A percentile compares a stretch with the other conserved stretches of the same genome.
These are phyloP conservation scores for Hyposoter dolosus DNA, from an alignment of 2,888 invertebrate genomes.

Conservation along the genomic window DNA sequence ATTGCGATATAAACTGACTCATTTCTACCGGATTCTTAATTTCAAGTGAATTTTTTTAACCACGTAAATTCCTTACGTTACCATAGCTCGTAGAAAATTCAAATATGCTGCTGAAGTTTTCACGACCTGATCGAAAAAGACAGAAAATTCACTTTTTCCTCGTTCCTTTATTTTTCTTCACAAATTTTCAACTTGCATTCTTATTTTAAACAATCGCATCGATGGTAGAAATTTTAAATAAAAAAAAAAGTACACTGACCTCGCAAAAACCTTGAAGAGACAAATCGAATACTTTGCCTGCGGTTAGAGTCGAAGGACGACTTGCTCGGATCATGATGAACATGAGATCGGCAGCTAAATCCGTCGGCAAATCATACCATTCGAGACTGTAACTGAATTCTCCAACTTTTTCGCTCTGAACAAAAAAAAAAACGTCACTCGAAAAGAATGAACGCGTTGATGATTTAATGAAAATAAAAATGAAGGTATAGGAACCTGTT, in stretches of 20 bases:
- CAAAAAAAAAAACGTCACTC: not conserved
- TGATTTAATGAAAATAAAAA: not conserved
- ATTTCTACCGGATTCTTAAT: not conserved
- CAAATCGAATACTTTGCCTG: constrained; percentile 79
- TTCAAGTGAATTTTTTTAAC: not conserved
- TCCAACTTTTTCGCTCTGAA: constrained; percentile 74
- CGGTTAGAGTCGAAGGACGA: constrained; percentile 77
- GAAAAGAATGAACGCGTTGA: not conserved
- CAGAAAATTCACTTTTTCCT: constrained; percentile 16
- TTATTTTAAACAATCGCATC: not conserved
- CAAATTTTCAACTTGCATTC: not conserved
- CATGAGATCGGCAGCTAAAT: constrained; percentile 70
- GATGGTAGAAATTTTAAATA: not conserved
- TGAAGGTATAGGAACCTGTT: constrained; percentile 71
- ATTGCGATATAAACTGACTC: not conserved
- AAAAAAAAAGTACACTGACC: constrained; percentile 67
- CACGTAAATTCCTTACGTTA: constrained; percentile 49
- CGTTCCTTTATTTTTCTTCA: not conserved
- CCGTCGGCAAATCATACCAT: constrained; percentile 76
- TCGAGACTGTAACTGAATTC: constrained; percentile 73
- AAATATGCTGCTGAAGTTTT: constrained; percentile 80
- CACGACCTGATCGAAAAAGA: constrained; percentile 72
- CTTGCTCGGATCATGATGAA: constrained; percentile 76
- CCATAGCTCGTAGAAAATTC: constrained; percentile 78
- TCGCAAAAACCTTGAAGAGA: constrained; percentile 78